Conservation (phyloP, 1,140 invertebrate genomes). For the Nebria ingens region DNA sequence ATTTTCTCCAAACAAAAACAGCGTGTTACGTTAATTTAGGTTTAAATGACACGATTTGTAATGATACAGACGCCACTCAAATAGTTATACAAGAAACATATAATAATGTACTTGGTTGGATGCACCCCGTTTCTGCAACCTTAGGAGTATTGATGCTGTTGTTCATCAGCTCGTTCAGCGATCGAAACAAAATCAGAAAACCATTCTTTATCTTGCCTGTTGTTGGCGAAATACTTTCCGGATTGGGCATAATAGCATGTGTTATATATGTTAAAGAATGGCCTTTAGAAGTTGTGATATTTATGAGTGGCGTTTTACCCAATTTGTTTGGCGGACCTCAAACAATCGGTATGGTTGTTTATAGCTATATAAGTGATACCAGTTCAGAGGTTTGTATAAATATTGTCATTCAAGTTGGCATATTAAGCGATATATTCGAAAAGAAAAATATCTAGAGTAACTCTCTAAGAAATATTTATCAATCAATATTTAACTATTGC, state of each 20-base stretch:
- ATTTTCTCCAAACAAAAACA: background rate
- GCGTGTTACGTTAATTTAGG: background rate
- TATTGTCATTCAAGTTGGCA: too few relatives aligned
- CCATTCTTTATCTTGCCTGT: background rate
- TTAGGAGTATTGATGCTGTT: background rate
- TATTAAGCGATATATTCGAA: too few relatives aligned
- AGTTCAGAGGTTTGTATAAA: background rate
- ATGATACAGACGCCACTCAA: too few relatives aligned
- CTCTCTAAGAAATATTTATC: too few relatives aligned
- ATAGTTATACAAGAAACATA: background rate
- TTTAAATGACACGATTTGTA: background rate
- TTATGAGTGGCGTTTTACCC: background rate
- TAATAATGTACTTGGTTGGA: background rate
- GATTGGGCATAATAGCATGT: background rate
- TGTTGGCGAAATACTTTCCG: background rate
- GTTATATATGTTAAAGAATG: background rate
- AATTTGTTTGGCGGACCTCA: background rate
- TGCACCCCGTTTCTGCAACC: background rate
- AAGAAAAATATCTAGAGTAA: too few relatives aligned
- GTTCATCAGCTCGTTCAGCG: background rate
- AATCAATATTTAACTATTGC: too few relatives aligned
- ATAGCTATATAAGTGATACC: background rate
- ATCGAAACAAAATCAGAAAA: background rate
- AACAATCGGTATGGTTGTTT: background rate
- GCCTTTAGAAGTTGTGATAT: background rate